These are phyloP conservation scores for Rhabditoides inermis DNA, from an alignment of 2,888 invertebrate genomes.

Conservation along the genomic window DNA sequence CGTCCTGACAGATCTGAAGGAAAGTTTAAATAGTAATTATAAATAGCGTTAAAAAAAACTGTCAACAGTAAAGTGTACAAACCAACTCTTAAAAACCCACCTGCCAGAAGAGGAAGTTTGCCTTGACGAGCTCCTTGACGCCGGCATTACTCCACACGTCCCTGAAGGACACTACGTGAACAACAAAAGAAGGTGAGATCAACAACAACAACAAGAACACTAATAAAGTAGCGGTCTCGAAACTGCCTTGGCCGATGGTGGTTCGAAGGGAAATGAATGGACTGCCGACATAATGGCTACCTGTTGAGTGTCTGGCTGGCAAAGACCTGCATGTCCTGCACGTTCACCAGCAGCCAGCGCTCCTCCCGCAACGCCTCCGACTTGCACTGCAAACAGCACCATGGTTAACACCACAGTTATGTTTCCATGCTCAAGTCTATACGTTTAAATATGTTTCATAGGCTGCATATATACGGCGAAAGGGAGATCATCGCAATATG, in stretches of 20 bases:
- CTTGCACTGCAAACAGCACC: constrained; percentile 56
- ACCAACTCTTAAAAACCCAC: constrained; percentile 49
- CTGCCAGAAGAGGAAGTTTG: constrained; percentile 68
- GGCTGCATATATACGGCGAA: too few relatives aligned
- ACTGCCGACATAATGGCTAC: too few relatives aligned
- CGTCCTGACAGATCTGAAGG: constrained; percentile 16
- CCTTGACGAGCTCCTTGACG: constrained; percentile 61
- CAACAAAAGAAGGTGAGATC: too few relatives aligned
- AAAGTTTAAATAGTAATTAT: background rate
- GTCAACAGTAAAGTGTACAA: background rate
- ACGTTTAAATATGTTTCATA: too few relatives aligned
- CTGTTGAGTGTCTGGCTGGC: constrained; percentile 62
- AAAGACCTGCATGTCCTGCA: constrained; percentile 66
- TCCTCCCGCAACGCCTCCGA: constrained; percentile 60
- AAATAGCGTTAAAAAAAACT: background rate
- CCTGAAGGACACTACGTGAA: too few relatives aligned
- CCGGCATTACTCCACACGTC: constrained; percentile 66
- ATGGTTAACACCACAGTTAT: too few relatives aligned
- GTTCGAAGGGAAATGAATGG: too few relatives aligned
- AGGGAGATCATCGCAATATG: background rate
- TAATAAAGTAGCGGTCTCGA: too few relatives aligned
- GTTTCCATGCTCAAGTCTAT: too few relatives aligned
- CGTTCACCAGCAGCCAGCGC: constrained; percentile 67
- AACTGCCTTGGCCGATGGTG: too few relatives aligned
- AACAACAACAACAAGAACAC: too few relatives aligned